These are phyloP conservation scores for Drosophila prosaltans DNA, from an alignment of 1,140 invertebrate genomes.

Conservation along the genomic window DNA sequence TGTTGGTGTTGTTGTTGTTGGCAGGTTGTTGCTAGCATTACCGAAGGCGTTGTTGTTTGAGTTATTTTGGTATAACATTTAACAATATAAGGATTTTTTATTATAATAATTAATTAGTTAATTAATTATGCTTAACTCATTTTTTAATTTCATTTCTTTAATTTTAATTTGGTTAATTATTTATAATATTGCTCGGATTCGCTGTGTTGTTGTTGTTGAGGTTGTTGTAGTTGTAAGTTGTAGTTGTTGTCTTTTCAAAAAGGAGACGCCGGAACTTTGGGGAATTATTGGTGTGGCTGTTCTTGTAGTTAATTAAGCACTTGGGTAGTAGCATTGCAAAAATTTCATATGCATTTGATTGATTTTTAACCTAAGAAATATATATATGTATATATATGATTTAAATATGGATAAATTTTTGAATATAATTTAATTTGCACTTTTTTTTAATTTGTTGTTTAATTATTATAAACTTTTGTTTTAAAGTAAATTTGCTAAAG, in stretches of 20 bases:
- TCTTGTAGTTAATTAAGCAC: constrained; percentile 65
- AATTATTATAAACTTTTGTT: constrained; percentile 8
- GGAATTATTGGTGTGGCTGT: constrained; percentile 3
- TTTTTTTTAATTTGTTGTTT: constrained; percentile 40
- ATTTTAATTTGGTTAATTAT: background rate
- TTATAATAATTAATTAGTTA: background rate
- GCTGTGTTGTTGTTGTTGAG: constrained; percentile 62
- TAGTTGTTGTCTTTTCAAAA: constrained; percentile 36
- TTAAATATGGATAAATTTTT: constrained; percentile 38
- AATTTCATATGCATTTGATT: constrained; percentile 43
- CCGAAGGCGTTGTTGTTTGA: constrained; percentile 8
- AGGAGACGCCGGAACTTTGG: constrained; percentile 21
- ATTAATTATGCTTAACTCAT: background rate
- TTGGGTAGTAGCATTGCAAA: constrained; percentile 71
- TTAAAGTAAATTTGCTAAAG: constrained; percentile 75
- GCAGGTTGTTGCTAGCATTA: constrained; percentile 65
- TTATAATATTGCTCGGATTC: constrained; percentile 72
- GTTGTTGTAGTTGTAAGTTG: constrained; percentile 63
- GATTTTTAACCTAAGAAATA: constrained; percentile 38
- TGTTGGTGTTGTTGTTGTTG: constrained; percentile 48
- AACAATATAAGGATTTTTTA: constrained; percentile 59
- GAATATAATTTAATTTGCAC: constrained; percentile 56
- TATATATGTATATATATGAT: constrained; percentile 33
- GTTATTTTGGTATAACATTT: constrained; percentile 66
- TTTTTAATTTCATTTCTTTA: background rate